phyloP scores from a whole-genome alignment of 2,797 vertebrate genomes.

The Sibirionetta formosa region DNA sequence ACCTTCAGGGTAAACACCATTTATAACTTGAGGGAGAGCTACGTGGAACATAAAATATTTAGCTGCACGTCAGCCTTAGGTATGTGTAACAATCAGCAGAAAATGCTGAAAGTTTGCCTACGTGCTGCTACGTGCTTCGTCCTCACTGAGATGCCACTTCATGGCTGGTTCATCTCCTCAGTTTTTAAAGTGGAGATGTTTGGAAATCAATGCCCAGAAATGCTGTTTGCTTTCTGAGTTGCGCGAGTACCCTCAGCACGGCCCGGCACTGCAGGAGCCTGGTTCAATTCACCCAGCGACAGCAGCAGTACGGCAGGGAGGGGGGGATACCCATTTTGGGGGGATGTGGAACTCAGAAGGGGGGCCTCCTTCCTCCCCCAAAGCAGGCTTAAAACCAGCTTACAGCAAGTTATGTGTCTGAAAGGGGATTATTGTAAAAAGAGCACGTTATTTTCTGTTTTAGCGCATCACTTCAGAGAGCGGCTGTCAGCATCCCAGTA shows the following conservation, averaged over 20 bases:
- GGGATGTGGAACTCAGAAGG: not conserved
- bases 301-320: not conserved
- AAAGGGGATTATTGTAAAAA: not conserved
- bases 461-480: not conserved
- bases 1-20: not conserved
- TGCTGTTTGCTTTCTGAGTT: not conserved
- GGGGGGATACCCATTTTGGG: not conserved
- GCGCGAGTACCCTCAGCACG: not conserved
- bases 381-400: not conserved
- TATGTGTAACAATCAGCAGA: not conserved
- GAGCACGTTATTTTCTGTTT: not conserved
- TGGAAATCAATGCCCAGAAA: not conserved
- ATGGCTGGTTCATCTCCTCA: not conserved
- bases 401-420: not conserved
- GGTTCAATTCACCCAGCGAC: not conserved
- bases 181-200: not conserved
- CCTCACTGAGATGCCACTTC: not conserved
- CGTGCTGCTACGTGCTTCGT: fast-evolving
- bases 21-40: not conserved
- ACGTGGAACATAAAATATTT: conserved; percentile 17
- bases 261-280: not conserved
- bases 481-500: not conserved
- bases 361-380: not conserved
- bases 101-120: not conserved
- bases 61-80: not conserved